Evolutionary conservation across 2,797 vertebrate species (phyloP), one percentile per base, ranked within the genome.

Genomic region (Todus mexicanus): DNA sequence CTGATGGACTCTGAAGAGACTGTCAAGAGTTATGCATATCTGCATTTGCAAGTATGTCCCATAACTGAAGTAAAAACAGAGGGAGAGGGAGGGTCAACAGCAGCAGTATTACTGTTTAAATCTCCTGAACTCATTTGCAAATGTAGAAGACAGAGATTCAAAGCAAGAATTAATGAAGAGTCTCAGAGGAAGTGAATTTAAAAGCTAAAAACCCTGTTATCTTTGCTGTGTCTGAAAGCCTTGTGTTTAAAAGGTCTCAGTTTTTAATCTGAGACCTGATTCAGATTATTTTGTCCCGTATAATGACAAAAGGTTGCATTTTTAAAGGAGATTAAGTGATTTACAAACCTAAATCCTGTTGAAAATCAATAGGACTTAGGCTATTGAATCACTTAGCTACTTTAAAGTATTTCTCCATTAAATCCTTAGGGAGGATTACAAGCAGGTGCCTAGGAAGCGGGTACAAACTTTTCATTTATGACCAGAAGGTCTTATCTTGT

Each of bases 261-360:
- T 47, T 76, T 93, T 95, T 87, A 93, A 94, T 82, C 76, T 42
- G 42, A 95, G 91, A 87, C 74, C 37, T 31, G 42, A 83, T 85
- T 92, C 61, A 92, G 70, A 92, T 87, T 93, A 93, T 81, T 88
- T 87, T 85, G 42, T 69, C 69, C 71, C 50, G 68, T 19, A 59
- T 78, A 82, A 85, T 81, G 87, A 95, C 83, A 92, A 90, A 94
- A 88, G 70, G 80, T 88, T 88, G 51, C 45, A 88, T 89, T 95
- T 88, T 65, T 79, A 88, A 92, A 96, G 83, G 71, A 76, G 94
- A 94, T 95, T 92, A 96, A 88, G 68, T 2, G 77, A 93, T 90
- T 93, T 90, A 91, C 85, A 90, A 89, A 90, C 53, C 50, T 92
- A 92, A 95, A 95, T 92, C 90, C 84, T 78, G 94, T 47, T 92